These are phyloP conservation scores for Cryptoleucopteryx plumbea DNA, from an alignment of 2,113 vertebrate species.

Conservation along the genomic window DNA sequence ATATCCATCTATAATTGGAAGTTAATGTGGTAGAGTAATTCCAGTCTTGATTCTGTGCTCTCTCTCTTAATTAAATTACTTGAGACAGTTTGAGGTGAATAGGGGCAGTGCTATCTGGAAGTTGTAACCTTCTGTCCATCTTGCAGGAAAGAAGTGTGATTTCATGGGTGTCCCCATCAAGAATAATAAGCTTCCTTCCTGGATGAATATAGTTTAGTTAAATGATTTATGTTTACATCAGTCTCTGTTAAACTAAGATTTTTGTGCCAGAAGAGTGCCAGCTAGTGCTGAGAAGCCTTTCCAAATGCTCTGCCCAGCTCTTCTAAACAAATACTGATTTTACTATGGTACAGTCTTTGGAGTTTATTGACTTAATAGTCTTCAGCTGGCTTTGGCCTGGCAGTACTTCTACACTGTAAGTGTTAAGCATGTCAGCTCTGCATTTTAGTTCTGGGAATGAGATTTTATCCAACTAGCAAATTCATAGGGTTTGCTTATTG, in stretches of 20 bases:
- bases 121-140: neutral
- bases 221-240: neutral
- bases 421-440: neutral
- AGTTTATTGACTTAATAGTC: neutral
- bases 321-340: neutral
- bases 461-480: neutral
- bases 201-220: neutral
- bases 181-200: neutral
- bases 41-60: neutral
- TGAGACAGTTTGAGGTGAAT: neutral
- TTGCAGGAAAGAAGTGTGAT: neutral
- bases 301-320: neutral
- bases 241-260: neutral
- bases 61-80: neutral
- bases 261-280: neutral
- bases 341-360: neutral
- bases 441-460: neutral
- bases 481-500: neutral
- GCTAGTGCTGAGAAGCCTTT: neutral
- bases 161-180: neutral
- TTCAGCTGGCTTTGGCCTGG: neutral
- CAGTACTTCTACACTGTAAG: neutral
- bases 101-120: neutral
- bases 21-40: neutral
- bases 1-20: neutral